These are phyloP conservation scores for Dysidea cf. avara DNA, from an alignment of 37 sponge, comb jelly and placozoan species.

Conservation along the genomic window DNA sequence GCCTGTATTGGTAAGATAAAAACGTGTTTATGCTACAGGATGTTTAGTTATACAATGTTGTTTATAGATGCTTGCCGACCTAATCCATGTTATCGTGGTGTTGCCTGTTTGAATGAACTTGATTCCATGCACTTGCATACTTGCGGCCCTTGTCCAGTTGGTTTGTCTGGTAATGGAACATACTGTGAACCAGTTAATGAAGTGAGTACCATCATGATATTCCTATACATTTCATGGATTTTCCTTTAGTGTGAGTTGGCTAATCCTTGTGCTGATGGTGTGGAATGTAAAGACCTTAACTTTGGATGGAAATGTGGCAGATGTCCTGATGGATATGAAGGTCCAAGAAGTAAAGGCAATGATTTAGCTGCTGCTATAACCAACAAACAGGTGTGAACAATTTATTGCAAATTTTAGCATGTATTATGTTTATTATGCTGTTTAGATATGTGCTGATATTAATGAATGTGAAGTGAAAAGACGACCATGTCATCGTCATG, in stretches of 20 bases:
- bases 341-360: conserved; percentile 32
- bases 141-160: conserved; percentile 88
- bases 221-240: not conserved
- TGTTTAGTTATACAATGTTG: too few species aligned
- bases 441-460: conserved; percentile 75
- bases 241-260: conserved; percentile 42
- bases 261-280: conserved; percentile 67
- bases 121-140: too few species aligned
- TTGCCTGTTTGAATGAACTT: too few species aligned
- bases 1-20: too few species aligned
- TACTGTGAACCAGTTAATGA: conserved; percentile 65
- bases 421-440: not conserved
- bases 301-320: conserved; percentile 73
- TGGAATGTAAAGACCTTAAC: conserved; percentile 38
- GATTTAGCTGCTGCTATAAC: conserved; percentile 49
- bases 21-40: too few species aligned
- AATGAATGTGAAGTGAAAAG: conserved; percentile 70
- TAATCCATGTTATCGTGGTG: too few species aligned
- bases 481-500: conserved; percentile 53
- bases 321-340: conserved; percentile 87
- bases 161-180: conserved; percentile 74
- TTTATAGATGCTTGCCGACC: too few species aligned
- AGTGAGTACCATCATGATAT: conserved; percentile 26
- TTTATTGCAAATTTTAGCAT: conserved; percentile 1
- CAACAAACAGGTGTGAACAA: conserved; percentile 40